phyloP scores from a whole-genome alignment of 2,113 vertebrate species.

The Platysternon megacephalum region DNA sequence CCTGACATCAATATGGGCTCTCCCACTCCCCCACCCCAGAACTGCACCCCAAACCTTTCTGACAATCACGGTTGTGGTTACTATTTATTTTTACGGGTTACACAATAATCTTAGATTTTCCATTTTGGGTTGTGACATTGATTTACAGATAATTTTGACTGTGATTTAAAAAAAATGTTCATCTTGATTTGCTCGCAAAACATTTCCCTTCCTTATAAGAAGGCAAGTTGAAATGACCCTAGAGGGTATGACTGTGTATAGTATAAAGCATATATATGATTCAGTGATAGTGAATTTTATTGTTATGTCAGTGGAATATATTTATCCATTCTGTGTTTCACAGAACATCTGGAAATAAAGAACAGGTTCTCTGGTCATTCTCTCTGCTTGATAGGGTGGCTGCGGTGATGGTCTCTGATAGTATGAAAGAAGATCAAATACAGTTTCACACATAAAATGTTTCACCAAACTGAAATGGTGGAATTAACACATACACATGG shows the following conservation, averaged over 20 bases:
- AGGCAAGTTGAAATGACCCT: neutral
- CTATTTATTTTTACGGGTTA: neutral
- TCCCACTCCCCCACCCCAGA: neutral
- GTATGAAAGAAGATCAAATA: neutral
- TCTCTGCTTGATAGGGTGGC: neutral
- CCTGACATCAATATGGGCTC: neutral
- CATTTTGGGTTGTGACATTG: neutral
- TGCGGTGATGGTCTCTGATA: neutral
- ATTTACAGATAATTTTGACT: neutral
- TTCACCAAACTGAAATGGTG: neutral
- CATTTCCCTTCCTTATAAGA: neutral
- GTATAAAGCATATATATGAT: neutral
- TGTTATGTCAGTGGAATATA: neutral
- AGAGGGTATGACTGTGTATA: neutral
- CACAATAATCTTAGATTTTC: neutral
- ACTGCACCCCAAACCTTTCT: neutral
- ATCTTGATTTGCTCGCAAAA: neutral
- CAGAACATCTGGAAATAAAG: neutral
- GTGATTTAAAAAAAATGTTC: neutral
- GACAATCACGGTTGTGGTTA: neutral
- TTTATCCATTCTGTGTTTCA: neutral
- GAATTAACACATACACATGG: neutral
- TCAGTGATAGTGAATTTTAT: neutral
- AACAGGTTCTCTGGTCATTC: neutral
- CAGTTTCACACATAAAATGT: neutral